Evolutionary conservation across 2,113 vertebrate species (phyloP), one percentile per base, ranked within the genome.

Genomic region (Scomber japonicus): DNA sequence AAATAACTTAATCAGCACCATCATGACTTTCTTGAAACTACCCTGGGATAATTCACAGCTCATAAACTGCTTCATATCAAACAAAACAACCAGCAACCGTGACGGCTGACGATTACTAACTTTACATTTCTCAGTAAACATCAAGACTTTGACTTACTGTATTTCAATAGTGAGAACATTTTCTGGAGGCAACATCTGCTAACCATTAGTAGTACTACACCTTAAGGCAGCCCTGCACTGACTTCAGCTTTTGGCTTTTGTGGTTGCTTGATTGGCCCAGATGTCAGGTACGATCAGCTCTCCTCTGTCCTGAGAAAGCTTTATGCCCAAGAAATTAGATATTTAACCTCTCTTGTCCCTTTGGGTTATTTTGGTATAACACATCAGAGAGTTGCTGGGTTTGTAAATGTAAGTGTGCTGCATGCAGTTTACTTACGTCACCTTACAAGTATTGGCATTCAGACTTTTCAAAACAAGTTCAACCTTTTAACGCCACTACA

Each of bases 241-340:
- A 68, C 73, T 61, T 17, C 46, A 71, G 74, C n/a, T 62, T 70
- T 64, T 61, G 57, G 68, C 69, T 10, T 10, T 8, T 14, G 35
- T 27, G 75, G 63, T 69, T 17, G 72, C 48, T 55, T 77, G 55
- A 74, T 74, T 73, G 70, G 74, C 31, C 73, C 76, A 79, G 31
- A 88, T 87, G 75, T 85, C 74, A 83, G 60, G 82, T 66, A 62
- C 15, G 30, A 88, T 85, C 70, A 74, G 40, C 10, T 62, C 71
- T 55, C 17, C 24, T 49, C 46, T 31, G 27, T 57, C 24, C 60
- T 46, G 10, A 46, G 10, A 62, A 50, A 46, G 45, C 45, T 49
- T 14, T 17, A 7, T 45, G 62, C 27, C 16, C 74, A 70, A 54
- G 53, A 67, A 67, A 64, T 17, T 0, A 55, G 2, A 67, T 59